Percentiles rank a stretch among this genome's conserved stretches.
phyloP scores from a whole-genome alignment of 2,888 invertebrate species.

The Erpobdella octoculata region DNA sequence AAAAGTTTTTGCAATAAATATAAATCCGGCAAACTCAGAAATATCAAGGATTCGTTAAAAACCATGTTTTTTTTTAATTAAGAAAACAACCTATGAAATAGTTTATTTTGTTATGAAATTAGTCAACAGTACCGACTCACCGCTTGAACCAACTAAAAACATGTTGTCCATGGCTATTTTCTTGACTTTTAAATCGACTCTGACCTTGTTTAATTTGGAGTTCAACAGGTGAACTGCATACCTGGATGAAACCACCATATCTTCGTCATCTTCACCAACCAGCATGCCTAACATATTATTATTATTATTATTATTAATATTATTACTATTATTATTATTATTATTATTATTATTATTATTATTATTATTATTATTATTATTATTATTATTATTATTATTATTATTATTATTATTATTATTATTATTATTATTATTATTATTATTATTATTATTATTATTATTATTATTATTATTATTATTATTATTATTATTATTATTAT shows the following conservation, averaged over 20 bases:
- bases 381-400: not conserved
- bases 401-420: not conserved
- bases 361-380: not conserved
- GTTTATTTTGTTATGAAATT: not conserved
- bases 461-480: not conserved
- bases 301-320: not conserved
- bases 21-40: too few species aligned
- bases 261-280: not conserved
- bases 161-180: not conserved
- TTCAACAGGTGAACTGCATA: constrained; percentile 2
- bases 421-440: not conserved
- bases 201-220: not conserved
- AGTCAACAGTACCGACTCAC: not conserved
- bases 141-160: not conserved
- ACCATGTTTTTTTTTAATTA: not conserved
- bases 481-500: not conserved
- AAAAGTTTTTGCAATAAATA: too few species aligned
- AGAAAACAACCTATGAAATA: not conserved
- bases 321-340: constrained; percentile 1
- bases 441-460: not conserved
- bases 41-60: too few species aligned
- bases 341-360: not conserved
- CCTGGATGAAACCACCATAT: not conserved
- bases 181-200: not conserved
- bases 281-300: not conserved